Evolutionary conservation across 2,113 vertebrate genomes (phyloP).

Genomic region (Trachemys scripta): DNA sequence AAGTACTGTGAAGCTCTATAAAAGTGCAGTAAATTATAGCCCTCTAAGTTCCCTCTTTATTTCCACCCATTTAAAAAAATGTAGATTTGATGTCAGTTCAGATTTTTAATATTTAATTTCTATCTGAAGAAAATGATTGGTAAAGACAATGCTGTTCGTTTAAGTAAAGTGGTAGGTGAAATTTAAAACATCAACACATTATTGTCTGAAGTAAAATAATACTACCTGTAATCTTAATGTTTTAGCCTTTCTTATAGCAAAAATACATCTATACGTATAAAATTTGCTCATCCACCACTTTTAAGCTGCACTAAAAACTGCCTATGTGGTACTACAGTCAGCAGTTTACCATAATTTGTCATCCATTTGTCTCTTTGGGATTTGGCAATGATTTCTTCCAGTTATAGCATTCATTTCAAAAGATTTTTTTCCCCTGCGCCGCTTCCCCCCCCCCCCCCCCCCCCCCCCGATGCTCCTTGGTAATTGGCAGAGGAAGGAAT

Average conservation of each 20-base stretch:
- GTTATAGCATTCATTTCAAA: conserved; percentile 26
- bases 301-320: conserved; percentile 31
- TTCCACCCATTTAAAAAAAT: background rate
- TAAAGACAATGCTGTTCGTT: background rate
- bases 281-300: conserved; percentile 11
- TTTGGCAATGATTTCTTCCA: conserved; percentile 39
- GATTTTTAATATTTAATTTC: conserved; percentile 37
- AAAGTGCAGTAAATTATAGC: background rate
- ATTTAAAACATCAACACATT: background rate
- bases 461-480: background rate
- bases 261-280: background rate
- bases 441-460: background rate
- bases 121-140: background rate
- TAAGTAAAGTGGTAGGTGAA: background rate
- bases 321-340: conserved; percentile 22
- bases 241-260: conserved; percentile 5
- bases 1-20: background rate
- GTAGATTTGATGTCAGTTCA: background rate
- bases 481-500: conserved; percentile 16
- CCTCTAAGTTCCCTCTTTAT: conserved; percentile 5
- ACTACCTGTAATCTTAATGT: background rate
- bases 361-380: conserved; percentile 35
- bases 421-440: conserved; percentile 6
- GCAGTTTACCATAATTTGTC: conserved; percentile 39
- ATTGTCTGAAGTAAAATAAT: conserved; percentile 1